Base-by-base conservation (phyloP, 1,140 invertebrate species). In the Trichomalopsis sarcophagae region DNA sequence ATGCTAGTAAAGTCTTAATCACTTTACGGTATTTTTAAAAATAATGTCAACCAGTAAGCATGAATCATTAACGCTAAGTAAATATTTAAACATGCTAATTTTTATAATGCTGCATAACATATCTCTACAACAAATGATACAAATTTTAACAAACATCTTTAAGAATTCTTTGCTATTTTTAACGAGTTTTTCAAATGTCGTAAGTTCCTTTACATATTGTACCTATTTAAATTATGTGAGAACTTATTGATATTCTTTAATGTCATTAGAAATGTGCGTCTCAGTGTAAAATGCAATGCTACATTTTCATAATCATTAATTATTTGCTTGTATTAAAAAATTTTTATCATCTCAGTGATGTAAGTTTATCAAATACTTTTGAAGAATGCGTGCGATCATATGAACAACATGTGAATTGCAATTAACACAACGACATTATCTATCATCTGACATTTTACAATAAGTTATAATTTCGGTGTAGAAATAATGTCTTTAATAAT, bases 201-300 rank as follows among this genome's bases (percentile, higher is more conserved):
- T 30, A 30, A 44, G 30, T 73, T 71, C 36, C 11, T 81, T 82
- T 82, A 55, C 30, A 62, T 77, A 30, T 62, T 55, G 21, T 78
- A 84, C 47, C 50, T 84, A 23, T 79, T n/a, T 33, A 71, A 84
- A 69, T 81, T 21, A 47, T 47, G 62, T 17, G n/a, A 27, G 36
- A 78, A 75, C 71, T 81, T 40, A 85, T 71, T 78, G 27, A 78
- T 81, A 85, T 44, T 7, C 33, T 75, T 14, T n/a, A 33, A 81
- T 36, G n/a, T 76, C 62, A 4, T 81, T 85, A 69, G 47, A 79
- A 79, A 86, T 86, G 85, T 86, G 85, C 85, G 85, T 55, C 30
- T 86, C 74, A 27, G 81, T 82, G 76, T 82, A 66, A 83, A 86
- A 74, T 86, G 23, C 77, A 74, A 86, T 83, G 33, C n/a, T 80